A percentile compares a stretch with the other conserved stretches of the same genome.
Evolutionary conservation across 2,888 invertebrate species (phyloP).

Genomic region (Galeopsomyia nigrocyanea): DNA sequence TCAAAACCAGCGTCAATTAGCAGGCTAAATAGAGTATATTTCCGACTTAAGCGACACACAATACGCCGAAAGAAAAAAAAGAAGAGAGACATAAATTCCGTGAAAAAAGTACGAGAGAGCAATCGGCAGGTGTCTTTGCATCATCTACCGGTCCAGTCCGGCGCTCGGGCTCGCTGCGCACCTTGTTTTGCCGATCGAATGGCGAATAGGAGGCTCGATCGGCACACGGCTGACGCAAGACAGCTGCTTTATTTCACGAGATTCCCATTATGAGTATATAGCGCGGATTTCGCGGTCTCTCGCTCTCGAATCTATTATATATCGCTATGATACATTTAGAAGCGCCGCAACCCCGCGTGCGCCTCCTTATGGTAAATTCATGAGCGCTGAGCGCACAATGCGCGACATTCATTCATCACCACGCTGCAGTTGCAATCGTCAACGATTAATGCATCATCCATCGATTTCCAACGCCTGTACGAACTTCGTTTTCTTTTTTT

Average conservation of each 20-base stretch:
- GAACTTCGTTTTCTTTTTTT: background rate
- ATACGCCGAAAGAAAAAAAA: no score
- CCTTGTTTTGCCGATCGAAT: conserved; percentile 60
- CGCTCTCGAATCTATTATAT: background rate
- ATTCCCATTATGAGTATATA: conserved; percentile 25
- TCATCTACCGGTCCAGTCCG: conserved; percentile 64
- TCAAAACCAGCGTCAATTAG: no score
- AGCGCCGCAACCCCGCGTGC: background rate
- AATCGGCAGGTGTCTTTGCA: conserved; percentile 62
- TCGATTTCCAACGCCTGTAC: background rate
- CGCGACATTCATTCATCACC: no score
- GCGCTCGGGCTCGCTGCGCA: conserved; percentile 52
- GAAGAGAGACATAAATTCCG: conserved; percentile 33
- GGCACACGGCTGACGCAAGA: conserved; percentile 68
- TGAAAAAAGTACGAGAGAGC: conserved; percentile 47
- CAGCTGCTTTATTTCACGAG: conserved; percentile 62
- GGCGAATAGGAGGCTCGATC: conserved; percentile 55
- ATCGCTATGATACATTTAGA: no score
- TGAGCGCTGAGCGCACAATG: background rate
- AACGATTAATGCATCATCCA: no score
- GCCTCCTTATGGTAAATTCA: background rate
- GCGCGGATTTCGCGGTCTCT: background rate
- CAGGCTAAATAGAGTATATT: no score
- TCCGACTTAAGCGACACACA: no score
- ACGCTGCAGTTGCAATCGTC: no score